Percentiles rank a stretch among this genome's conserved stretches.
Conservation (phyloP, 2,888 invertebrate genomes). For the Petrolisthes manimaculis region DNA sequence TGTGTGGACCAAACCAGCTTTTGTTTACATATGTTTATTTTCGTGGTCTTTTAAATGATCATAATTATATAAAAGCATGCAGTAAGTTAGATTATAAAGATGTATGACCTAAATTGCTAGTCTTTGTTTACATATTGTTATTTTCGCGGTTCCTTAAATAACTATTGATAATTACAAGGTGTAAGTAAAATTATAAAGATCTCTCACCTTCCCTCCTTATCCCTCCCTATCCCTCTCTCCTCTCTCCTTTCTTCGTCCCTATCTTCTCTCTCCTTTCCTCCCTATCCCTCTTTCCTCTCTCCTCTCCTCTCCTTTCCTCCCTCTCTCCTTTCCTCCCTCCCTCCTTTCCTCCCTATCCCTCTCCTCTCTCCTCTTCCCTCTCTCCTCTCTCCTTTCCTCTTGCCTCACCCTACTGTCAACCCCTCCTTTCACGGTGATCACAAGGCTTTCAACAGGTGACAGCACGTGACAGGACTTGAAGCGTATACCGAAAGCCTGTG, state of each 20-base stretch:
- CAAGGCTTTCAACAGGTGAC: neutral
- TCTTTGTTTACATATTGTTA: too few relatives aligned
- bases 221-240: neutral
- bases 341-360: neutral
- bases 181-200: too few relatives aligned
- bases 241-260: neutral
- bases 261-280: neutral
- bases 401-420: neutral
- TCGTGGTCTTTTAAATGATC: too few relatives aligned
- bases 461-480: too few relatives aligned
- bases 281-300: neutral
- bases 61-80: too few relatives aligned
- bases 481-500: neutral
- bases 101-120: too few relatives aligned
- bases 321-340: neutral
- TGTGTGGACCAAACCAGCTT: too few relatives aligned
- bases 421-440: neutral
- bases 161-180: too few relatives aligned
- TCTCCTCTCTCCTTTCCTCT: neutral
- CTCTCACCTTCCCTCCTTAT: neutral
- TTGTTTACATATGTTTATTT: too few relatives aligned
- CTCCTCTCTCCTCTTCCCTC: neutral
- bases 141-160: too few relatives aligned
- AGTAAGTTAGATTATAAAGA: too few relatives aligned
- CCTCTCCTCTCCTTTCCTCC: neutral